Percentiles rank a stretch among this genome's conserved stretches.
Evolutionary conservation across 2,113 vertebrate species (phyloP).

Genomic region (Benitochromis conjunctus): DNA sequence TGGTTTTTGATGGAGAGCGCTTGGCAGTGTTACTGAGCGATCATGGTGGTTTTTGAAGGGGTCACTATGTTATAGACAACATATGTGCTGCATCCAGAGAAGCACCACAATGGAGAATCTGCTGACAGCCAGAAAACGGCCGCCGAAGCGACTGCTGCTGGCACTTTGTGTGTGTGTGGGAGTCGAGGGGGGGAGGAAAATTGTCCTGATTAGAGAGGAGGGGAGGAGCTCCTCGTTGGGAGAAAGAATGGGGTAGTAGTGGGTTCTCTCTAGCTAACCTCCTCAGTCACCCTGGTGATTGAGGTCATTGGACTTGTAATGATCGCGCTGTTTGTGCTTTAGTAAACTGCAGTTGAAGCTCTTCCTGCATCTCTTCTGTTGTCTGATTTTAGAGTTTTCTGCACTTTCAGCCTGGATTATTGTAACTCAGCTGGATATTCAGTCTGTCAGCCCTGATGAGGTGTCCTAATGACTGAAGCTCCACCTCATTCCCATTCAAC

Average conservation of each 20-base stretch:
- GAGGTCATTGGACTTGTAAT: slow-evolving; percentile 25
- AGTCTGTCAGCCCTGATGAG: neutral
- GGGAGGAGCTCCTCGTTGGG: neutral
- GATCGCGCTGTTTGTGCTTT: slow-evolving; percentile 11
- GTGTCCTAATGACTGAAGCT: neutral
- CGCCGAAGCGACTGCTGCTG: slow-evolving; percentile 18
- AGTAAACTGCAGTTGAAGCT: neutral
- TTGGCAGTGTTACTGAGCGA: neutral
- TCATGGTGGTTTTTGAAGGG: neutral
- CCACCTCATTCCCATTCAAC: neutral
- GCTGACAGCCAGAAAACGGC: slow-evolving; percentile 52
- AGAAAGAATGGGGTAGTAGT: neutral
- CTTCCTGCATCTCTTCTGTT: neutral
- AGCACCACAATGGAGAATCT: slow-evolving; percentile 53
- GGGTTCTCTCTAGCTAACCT: neutral
- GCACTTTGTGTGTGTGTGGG: slow-evolving; percentile 49
- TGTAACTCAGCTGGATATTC: neutral
- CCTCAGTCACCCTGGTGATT: slow-evolving; percentile 19
- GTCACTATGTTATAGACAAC: slow-evolving; percentile 12
- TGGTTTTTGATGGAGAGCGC: neutral
- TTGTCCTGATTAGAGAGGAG: slow-evolving; percentile 27
- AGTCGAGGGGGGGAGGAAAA: slow-evolving; percentile 15
- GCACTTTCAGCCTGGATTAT: neutral
- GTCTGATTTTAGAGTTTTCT: neutral
- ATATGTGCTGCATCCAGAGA: slow-evolving; percentile 50